Evolutionary conservation across 2,797 vertebrate genomes (phyloP).

Genomic region (Nyctalus aviator): DNA sequence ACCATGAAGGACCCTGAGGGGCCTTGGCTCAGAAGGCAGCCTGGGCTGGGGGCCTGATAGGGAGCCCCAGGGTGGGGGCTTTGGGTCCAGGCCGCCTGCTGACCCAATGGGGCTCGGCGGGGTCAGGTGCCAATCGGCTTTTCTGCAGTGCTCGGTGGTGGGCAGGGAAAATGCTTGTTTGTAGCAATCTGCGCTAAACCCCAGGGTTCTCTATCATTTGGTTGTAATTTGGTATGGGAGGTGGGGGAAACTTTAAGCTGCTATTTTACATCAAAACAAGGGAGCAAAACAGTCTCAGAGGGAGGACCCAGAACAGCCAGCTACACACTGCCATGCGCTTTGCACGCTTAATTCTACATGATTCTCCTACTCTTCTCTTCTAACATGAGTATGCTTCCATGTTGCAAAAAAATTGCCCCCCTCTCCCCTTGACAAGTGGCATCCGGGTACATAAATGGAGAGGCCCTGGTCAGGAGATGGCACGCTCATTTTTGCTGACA

Average conservation of each 20-base stretch:
- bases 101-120: not conserved
- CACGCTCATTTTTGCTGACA: not conserved
- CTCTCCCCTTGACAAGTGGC: conserved; percentile 29
- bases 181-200: not conserved
- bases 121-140: not conserved
- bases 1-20: not conserved
- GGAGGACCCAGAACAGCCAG: conserved; percentile 40
- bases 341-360: conserved; percentile 64
- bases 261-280: conserved; percentile 41
- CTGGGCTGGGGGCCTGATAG: not conserved
- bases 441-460: conserved; percentile 16
- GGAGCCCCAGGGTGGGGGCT: not conserved
- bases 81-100: not conserved
- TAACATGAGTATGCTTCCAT: conserved; percentile 65
- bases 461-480: conserved; percentile 65
- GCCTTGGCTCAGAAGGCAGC: conserved; percentile 35
- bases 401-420: conserved; percentile 56
- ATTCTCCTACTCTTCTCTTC: conserved; percentile 75
- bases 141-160: not conserved
- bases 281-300: not conserved
- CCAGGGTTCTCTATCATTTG: not conserved
- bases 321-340: conserved; percentile 10
- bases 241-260: not conserved
- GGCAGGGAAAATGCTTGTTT: not conserved
- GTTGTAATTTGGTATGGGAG: not conserved